phyloP scores from a whole-genome alignment of 2,797 vertebrate species.

The Tiaroga cobitis region DNA sequence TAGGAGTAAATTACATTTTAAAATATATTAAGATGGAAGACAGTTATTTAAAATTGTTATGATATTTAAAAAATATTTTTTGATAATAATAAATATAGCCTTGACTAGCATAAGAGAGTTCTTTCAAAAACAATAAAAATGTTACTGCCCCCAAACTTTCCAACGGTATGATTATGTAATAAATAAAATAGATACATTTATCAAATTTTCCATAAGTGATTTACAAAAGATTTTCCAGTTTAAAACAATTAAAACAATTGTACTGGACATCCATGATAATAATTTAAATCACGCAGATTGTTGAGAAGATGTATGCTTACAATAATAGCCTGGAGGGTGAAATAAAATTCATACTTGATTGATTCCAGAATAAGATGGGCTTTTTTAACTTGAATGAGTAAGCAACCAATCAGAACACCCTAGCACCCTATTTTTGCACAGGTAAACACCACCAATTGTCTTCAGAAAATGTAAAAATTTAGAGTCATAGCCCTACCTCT shows the following conservation, averaged over 20 bases:
- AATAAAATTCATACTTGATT: not conserved
- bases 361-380: not conserved
- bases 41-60: not conserved
- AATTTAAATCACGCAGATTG: not conserved
- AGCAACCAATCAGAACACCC: not conserved
- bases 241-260: not conserved
- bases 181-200: not conserved
- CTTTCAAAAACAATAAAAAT: not conserved
- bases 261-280: not conserved
- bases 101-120: not conserved
- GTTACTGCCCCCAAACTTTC: not conserved
- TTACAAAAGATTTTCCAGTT: not conserved
- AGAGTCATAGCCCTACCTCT: constrained; percentile 76
- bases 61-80: not conserved
- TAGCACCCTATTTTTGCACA: not conserved
- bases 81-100: not conserved
- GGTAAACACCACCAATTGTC: not conserved
- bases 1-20: not conserved
- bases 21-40: not conserved
- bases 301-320: no score
- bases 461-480: not conserved
- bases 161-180: not conserved
- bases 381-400: not conserved
- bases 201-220: not conserved
- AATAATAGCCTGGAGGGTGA: not conserved